These are phyloP conservation scores for Drosophila mayaguana DNA, from an alignment of 2,888 invertebrate species.

Conservation along the genomic window DNA sequence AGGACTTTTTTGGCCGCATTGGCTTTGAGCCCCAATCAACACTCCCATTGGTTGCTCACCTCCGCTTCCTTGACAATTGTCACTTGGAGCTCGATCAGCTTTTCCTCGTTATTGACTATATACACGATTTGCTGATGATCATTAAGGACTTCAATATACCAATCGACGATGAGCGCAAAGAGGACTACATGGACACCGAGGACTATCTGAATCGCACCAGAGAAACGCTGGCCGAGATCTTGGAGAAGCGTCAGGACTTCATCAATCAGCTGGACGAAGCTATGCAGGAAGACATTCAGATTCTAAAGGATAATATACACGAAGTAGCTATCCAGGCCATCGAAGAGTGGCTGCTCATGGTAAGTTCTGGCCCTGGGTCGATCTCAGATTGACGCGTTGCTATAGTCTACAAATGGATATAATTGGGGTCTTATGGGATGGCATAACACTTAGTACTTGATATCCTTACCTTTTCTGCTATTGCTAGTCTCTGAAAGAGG, in stretches of 20 bases:
- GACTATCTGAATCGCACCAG: slow-evolving; percentile 86
- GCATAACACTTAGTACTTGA: not conserved
- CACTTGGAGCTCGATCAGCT: slow-evolving; percentile 89
- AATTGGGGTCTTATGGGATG: not conserved
- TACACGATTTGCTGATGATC: slow-evolving; percentile 93
- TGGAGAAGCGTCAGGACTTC: slow-evolving; percentile 89
- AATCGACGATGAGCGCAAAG: slow-evolving; percentile 89
- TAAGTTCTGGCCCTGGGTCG: slow-evolving; percentile 42
- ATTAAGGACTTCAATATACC: slow-evolving; percentile 92
- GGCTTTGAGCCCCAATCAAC: slow-evolving; percentile 89
- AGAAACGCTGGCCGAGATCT: slow-evolving; percentile 87
- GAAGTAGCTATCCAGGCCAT: slow-evolving; percentile 90
- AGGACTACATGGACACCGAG: slow-evolving; percentile 85
- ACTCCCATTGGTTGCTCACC: slow-evolving; percentile 88
- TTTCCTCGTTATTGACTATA: slow-evolving; percentile 91
- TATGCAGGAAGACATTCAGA: slow-evolving; percentile 91
- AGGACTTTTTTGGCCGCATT: slow-evolving; percentile 88
- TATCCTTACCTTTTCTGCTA: not conserved
- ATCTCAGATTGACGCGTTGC: not conserved
- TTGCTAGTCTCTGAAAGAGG: not conserved
- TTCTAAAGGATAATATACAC: slow-evolving; percentile 90
- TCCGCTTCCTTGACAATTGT: slow-evolving; percentile 87
- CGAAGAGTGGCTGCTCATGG: slow-evolving; percentile 78
- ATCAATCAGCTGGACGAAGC: slow-evolving; percentile 90
- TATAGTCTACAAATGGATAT: not conserved